These are phyloP conservation scores for Chrosomus eos DNA, from an alignment of 2,797 vertebrate species.

Conservation along the genomic window DNA sequence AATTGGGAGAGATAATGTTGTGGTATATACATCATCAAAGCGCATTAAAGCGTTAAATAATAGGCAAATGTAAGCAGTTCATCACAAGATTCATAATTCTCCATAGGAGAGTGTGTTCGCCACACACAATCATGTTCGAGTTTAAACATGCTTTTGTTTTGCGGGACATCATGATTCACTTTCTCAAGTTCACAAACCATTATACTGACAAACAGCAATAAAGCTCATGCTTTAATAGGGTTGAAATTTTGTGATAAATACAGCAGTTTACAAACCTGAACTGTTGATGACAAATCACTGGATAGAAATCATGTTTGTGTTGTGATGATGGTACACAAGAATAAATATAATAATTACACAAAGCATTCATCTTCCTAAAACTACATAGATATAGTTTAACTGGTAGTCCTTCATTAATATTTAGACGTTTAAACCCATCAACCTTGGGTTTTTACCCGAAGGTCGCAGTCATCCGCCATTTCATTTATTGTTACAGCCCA, in stretches of 20 bases:
- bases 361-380: background rate
- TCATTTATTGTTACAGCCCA: conserved; percentile 53
- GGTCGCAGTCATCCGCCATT: conserved; percentile 28
- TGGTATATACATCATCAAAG: conserved; percentile 58
- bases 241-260: background rate
- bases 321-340: background rate
- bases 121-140: background rate
- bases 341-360: background rate
- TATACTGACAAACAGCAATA: background rate
- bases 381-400: background rate
- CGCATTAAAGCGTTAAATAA: conserved; percentile 65
- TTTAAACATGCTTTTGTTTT: background rate
- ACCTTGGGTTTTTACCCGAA: conserved; percentile 44
- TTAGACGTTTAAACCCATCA: conserved; percentile 30
- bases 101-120: conserved; percentile 24
- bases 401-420: background rate
- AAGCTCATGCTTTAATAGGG: background rate
- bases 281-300: background rate
- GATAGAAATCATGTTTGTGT: background rate
- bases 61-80: conserved; percentile 46
- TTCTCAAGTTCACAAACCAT: background rate
- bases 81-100: conserved; percentile 46
- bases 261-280: background rate
- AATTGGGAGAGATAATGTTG: conserved; percentile 59
- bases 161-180: background rate